Percentiles rank a stretch among this genome's conserved stretches.
Evolutionary conservation across 2,797 vertebrate species (phyloP).

Genomic region (Xerus rutilus): DNA sequence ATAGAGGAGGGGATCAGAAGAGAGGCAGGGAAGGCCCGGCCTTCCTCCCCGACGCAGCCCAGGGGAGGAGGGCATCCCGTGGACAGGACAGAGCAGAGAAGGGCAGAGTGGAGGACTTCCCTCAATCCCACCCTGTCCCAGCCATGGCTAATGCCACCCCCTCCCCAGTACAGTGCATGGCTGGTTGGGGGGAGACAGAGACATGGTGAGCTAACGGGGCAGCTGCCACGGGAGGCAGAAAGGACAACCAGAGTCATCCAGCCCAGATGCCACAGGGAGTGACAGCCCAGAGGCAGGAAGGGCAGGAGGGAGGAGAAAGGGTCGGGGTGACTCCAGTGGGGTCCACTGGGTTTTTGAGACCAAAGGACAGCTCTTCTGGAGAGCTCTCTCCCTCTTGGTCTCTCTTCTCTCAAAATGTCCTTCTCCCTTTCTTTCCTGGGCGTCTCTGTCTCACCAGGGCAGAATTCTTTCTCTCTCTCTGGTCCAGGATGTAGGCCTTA

Average conservation of each 20-base stretch:
- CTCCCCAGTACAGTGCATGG: background rate
- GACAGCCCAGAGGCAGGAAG: background rate
- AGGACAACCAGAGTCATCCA: background rate
- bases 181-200: background rate
- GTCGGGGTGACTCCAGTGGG: background rate
- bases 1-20: background rate
- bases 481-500: constrained; percentile 83
- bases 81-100: background rate
- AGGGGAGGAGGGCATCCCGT: background rate
- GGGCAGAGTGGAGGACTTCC: background rate
- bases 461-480: background rate
- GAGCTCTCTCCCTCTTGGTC: background rate
- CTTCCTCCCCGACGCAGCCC: too few species aligned
- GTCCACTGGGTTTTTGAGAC: background rate
- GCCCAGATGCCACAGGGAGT: background rate
- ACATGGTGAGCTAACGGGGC: background rate
- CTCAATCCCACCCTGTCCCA: background rate
- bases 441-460: constrained; percentile 27
- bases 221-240: background rate
- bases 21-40: background rate
- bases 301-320: too few species aligned
- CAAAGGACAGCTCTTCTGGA: background rate
- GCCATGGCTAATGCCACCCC: background rate
- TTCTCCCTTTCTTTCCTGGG: background rate
- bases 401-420: constrained; percentile 60